phyloP scores from a whole-genome alignment of 37 sponge, comb jelly and placozoan genomes.

The Cladorhizidae sp. region DNA sequence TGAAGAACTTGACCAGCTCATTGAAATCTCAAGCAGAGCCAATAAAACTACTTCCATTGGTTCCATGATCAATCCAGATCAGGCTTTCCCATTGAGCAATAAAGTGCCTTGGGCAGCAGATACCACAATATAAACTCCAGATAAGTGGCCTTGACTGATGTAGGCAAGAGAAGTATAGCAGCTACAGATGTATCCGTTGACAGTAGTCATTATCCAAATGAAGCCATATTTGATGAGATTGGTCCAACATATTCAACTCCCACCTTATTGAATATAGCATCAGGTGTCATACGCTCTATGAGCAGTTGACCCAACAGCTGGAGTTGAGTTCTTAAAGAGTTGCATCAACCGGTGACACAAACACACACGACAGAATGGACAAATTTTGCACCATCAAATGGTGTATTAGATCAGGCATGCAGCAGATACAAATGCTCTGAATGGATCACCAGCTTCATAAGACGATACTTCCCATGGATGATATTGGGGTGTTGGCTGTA shows the following conservation, averaged over 20 bases:
- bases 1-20: neutral
- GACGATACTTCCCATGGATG: conserved; percentile 26
- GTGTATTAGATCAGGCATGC: conserved; percentile 42
- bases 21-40: neutral
- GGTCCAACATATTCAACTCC: conserved; percentile 71
- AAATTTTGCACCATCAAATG: conserved; percentile 2
- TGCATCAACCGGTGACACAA: conserved; percentile 25
- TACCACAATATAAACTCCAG: conserved; percentile 13
- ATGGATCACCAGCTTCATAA: conserved; percentile 24
- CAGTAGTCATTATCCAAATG: conserved; percentile 6
- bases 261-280: conserved; percentile 32
- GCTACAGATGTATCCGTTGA: conserved; percentile 36
- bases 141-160: conserved; percentile 44
- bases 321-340: conserved; percentile 21
- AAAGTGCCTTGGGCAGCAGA: conserved; percentile 36
- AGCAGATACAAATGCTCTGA: conserved; percentile 19
- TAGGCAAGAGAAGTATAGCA: conserved; percentile 31
- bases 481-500: conserved; percentile 16
- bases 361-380: conserved; percentile 7
- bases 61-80: conserved; percentile 60
- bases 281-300: conserved; percentile 30
- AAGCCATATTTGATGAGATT: conserved; percentile 1
- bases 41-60: conserved; percentile 52
- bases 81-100: conserved; percentile 38
- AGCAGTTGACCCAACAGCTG: conserved; percentile 36